A percentile compares a stretch with the other conserved stretches of the same genome.
These are phyloP conservation scores for Petrocephalus schoutedeni DNA, from an alignment of 2,797 vertebrate genomes.

Conservation along the genomic window DNA sequence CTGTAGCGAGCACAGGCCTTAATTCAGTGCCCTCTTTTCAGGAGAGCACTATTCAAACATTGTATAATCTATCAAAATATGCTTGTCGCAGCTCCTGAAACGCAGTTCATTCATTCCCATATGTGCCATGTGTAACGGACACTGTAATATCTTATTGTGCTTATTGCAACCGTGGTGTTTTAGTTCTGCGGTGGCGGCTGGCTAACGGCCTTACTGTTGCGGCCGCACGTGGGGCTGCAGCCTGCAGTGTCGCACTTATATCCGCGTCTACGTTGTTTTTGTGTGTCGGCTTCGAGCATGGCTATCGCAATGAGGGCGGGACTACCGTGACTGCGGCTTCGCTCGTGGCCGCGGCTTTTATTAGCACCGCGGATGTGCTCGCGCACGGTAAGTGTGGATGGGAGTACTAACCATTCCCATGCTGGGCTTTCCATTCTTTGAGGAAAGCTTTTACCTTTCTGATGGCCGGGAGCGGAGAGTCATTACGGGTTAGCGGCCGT, in stretches of 20 bases:
- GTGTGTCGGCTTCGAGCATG: neutral
- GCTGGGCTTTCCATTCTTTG: neutral
- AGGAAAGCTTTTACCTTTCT: neutral
- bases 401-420: neutral
- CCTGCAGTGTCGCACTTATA: neutral
- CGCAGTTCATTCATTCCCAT: neutral
- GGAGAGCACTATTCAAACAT: constrained; percentile 59
- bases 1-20: constrained; percentile 65
- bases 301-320: neutral
- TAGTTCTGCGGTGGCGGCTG: neutral
- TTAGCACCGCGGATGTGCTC: neutral
- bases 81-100: neutral
- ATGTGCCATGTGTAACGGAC: neutral
- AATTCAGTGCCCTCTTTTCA: constrained; percentile 65
- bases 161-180: neutral
- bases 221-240: neutral
- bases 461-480: neutral
- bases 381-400: neutral
- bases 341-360: neutral
- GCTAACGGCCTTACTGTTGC: neutral
- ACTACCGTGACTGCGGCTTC: neutral
- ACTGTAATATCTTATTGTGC: neutral
- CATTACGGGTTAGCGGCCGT: neutral
- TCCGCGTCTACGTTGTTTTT: neutral
- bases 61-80: constrained; percentile 51